Percentiles rank a stretch among this genome's conserved stretches.
Evolutionary conservation across 1,140 invertebrate genomes (phyloP).

Genomic region (Drosophila yakuba): DNA sequence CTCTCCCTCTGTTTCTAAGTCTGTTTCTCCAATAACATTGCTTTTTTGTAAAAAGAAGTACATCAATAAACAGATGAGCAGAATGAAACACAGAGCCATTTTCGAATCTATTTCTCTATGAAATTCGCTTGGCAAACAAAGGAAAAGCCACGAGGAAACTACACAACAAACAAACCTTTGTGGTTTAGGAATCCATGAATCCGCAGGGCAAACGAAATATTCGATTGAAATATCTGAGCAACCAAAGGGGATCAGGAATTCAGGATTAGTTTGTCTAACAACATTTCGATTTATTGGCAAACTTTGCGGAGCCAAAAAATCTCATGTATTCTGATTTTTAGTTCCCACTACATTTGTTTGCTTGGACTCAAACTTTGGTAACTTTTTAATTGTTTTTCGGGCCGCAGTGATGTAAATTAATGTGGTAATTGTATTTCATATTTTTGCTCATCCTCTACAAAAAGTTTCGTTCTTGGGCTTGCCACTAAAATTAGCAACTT

Average conservation of each 20-base stretch:
- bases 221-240: slow-evolving; percentile 31
- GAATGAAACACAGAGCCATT: slow-evolving; percentile 24
- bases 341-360: slow-evolving; percentile 1
- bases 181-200: slow-evolving; percentile 18
- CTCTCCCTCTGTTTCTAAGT: neutral
- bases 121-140: slow-evolving; percentile 31
- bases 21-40: slow-evolving; percentile 25
- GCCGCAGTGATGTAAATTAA: slow-evolving; percentile 35
- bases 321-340: neutral
- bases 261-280: slow-evolving; percentile 29
- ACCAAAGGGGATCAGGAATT: slow-evolving; percentile 9
- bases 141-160: slow-evolving; percentile 34
- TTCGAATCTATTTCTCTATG: slow-evolving; percentile 31
- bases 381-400: slow-evolving; percentile 49
- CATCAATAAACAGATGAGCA: slow-evolving; percentile 45
- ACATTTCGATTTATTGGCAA: slow-evolving; percentile 43
- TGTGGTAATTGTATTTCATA: slow-evolving; percentile 55
- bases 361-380: slow-evolving; percentile 14
- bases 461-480: slow-evolving; percentile 11
- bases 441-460: slow-evolving; percentile 2
- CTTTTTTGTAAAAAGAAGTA: slow-evolving; percentile 24
- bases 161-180: slow-evolving; percentile 42
- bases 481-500: slow-evolving; percentile 35
- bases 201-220: slow-evolving; percentile 30
- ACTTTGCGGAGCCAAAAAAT: slow-evolving; percentile 21